phyloP scores from a whole-genome alignment of 2,797 vertebrate genomes.

The Rhinophrynus dorsalis region DNA sequence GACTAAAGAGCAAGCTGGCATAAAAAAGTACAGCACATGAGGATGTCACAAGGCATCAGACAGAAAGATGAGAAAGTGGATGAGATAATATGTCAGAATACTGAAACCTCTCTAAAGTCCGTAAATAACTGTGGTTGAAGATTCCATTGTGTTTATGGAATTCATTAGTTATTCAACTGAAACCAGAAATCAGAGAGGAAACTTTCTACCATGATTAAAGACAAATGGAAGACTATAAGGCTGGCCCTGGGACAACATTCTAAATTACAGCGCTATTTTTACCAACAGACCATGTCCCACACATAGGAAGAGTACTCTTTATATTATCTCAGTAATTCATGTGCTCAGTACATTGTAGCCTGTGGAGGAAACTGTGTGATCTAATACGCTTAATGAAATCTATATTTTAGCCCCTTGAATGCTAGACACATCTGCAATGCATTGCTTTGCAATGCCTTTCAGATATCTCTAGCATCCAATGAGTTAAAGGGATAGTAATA shows the following conservation, averaged over 20 bases:
- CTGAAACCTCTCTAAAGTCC: not conserved
- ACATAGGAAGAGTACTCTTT: too few species aligned
- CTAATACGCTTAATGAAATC: not conserved
- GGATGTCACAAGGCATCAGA: not conserved
- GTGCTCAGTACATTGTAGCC: not conserved
- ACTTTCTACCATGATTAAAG: slow-evolving; percentile 45
- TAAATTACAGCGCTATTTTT: slow-evolving; percentile 10
- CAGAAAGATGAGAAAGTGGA: not conserved
- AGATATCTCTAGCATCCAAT: too few species aligned
- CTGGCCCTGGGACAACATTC: slow-evolving; percentile 22
- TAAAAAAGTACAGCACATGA: too few species aligned
- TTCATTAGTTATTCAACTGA: slow-evolving; percentile 37
- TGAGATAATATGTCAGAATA: not conserved
- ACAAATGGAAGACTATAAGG: slow-evolving; percentile 12
- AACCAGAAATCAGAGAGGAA: slow-evolving; percentile 25
- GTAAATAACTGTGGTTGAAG: slow-evolving; percentile 21
- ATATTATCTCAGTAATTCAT: too few species aligned
- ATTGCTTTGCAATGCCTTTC: too few species aligned
- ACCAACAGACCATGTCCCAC: too few species aligned
- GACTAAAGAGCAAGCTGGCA: too few species aligned
- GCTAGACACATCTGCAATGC: too few species aligned
- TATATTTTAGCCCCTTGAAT: too few species aligned
- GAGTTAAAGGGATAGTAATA: too few species aligned
- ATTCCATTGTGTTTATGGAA: slow-evolving; percentile 27
- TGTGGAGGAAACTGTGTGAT: not conserved